These are phyloP conservation scores for Drosophila malerkotliana DNA, from an alignment of 1,140 invertebrate species.

Conservation along the genomic window DNA sequence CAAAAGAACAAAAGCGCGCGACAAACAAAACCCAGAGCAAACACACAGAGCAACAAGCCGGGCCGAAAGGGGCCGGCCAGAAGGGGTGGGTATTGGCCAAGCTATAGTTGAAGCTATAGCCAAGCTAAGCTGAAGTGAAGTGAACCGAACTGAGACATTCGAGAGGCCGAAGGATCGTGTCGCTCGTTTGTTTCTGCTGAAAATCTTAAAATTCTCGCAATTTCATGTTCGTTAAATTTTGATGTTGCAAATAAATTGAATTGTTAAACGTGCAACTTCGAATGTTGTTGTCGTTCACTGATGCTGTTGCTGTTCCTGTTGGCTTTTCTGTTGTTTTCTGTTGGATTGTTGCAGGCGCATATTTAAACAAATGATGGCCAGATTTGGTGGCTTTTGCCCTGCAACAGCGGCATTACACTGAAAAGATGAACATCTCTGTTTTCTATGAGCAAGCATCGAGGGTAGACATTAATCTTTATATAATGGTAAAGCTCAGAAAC, in stretches of 20 bases:
- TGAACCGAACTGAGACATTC: conserved; percentile 56
- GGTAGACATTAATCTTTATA: background rate
- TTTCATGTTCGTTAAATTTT: conserved; percentile 84
- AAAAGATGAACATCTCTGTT: conserved; percentile 60
- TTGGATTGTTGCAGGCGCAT: conserved; percentile 76
- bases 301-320: conserved; percentile 21
- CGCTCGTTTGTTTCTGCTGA: conserved; percentile 84
- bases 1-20: conserved; percentile 82
- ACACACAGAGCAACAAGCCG: conserved; percentile 35
- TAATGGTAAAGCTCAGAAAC: background rate
- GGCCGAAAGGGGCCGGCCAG: conserved; percentile 3
- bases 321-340: conserved; percentile 33
- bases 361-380: conserved; percentile 84
- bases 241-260: conserved; percentile 84
- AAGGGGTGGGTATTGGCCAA: conserved; percentile 15
- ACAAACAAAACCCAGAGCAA: conserved; percentile 77
- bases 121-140: conserved; percentile 24
- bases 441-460: conserved; percentile 45
- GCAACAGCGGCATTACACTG: conserved; percentile 45
- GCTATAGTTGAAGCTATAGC: background rate
- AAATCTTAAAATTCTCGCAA: conserved; percentile 84
- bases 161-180: conserved; percentile 79
- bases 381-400: conserved; percentile 71
- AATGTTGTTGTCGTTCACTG: conserved; percentile 66
- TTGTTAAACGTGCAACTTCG: conserved; percentile 83